Evolutionary conservation across 2,888 invertebrate species (phyloP), one percentile per base, ranked within the genome.

Genomic region (Oegoconia quadripuncta): DNA sequence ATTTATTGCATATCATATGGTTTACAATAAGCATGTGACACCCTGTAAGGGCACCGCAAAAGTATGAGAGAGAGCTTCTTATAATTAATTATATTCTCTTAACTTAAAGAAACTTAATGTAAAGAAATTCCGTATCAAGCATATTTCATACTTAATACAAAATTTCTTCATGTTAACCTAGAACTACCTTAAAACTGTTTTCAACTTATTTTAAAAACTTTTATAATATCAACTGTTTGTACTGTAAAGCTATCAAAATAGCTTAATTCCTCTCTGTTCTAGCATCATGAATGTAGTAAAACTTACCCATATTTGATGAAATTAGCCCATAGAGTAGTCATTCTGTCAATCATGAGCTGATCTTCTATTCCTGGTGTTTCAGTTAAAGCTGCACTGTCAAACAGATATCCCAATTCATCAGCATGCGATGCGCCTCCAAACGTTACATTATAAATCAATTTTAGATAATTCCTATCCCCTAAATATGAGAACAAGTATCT

Each of bases 391-490:
- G 44, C 36, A 11, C 52, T 34, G 9, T 64, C 59, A 30, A 72
- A 74, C 2, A 75, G 20, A 41, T 74, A 75, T 0, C 68, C 67
- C 2, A 68, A 15, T 6, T 74, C 70, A 40, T 69, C 67, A 2
- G 53, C 55, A 37, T 73, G 72, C 0, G 50, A 31, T 0, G 66
- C 67, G 0, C 64, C 64, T 0, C 39, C 48, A 0, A 18, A 37
- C 0, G 50, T 58, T 0, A 61, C 38, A 13, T 63, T 62, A 0
- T 37, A 12, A 1, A 27, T 29, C 0, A 38, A 28, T 23, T 64
- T 66, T 0, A 49, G 17, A 6, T 46, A 49, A 35, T 69, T 72
- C 12, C 70, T 57, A 0, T 39, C 52, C 2, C 74, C 71, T 6
- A 45, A 42, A 11, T 67, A 72, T 0, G 60, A 49, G 34, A 74